phyloP scores from a whole-genome alignment of 2,888 invertebrate genomes.

The Lepeophtheirus nordmannii region DNA sequence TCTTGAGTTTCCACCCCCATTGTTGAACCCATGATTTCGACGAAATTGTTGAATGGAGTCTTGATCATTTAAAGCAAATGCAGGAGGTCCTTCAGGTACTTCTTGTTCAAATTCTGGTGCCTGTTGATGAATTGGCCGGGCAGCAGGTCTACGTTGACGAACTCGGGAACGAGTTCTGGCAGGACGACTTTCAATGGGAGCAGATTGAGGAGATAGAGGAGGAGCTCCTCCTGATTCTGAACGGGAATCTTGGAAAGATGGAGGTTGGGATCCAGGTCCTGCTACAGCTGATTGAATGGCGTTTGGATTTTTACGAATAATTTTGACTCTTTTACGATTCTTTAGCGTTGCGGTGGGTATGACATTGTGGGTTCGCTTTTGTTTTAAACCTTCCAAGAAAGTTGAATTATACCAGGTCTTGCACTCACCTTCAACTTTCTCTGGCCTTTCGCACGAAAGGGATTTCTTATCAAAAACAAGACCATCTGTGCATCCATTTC shows the following conservation, averaged over 20 bases:
- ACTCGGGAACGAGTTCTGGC: background rate
- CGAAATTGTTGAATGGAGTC: constrained; percentile 15
- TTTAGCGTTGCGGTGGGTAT: background rate
- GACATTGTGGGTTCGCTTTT: background rate
- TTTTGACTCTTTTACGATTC: background rate
- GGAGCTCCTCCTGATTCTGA: background rate
- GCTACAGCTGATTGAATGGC: background rate
- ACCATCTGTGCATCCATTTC: constrained; percentile 72
- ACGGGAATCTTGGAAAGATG: background rate
- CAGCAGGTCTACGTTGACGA: constrained; percentile 1
- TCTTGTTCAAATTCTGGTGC: background rate
- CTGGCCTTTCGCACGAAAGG: constrained; percentile 67
- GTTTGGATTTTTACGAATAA: background rate
- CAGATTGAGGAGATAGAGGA: background rate
- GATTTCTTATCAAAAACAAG: constrained; percentile 69
- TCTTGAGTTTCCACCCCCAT: background rate
- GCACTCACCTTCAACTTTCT: constrained; percentile 43
- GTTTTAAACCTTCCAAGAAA: background rate
- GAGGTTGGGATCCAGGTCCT: background rate
- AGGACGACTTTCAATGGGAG: background rate
- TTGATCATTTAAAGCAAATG: constrained; percentile 15
- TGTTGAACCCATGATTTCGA: background rate
- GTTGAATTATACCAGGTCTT: constrained; percentile 12
- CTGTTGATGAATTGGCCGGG: background rate
- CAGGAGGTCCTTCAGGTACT: background rate